These are phyloP conservation scores for Colaptes auratus DNA, from an alignment of 2,113 vertebrate genomes.

Conservation along the genomic window DNA sequence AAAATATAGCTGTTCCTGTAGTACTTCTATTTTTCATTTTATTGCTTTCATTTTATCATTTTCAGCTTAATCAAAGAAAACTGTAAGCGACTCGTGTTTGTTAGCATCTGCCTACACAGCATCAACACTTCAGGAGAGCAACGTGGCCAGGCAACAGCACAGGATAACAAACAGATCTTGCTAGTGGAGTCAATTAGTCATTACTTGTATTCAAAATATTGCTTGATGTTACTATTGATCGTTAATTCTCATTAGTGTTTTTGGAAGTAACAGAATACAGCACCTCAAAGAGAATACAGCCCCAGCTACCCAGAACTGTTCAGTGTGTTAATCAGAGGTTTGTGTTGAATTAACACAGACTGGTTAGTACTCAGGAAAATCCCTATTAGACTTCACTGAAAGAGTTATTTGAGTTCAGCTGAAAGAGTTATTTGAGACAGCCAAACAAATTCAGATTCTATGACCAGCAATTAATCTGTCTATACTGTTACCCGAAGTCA, in stretches of 20 bases:
- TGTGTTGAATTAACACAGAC: fast-evolving
- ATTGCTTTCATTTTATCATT: slow-evolving; percentile 6
- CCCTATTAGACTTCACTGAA: neutral
- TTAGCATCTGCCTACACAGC: slow-evolving; percentile 31
- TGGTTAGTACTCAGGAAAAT: neutral
- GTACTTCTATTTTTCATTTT: neutral
- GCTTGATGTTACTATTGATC: neutral
- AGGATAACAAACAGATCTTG: neutral
- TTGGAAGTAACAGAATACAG: neutral
- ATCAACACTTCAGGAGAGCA: neutral
- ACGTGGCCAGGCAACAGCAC: neutral
- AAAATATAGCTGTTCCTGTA: neutral
- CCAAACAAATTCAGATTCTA: neutral
- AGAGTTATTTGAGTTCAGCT: neutral
- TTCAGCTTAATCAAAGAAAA: slow-evolving; percentile 22
- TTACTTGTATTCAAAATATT: neutral
- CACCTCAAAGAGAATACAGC: neutral
- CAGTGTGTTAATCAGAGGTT: neutral
- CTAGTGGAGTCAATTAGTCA: neutral
- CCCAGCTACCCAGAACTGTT: neutral
- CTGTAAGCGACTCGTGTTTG: slow-evolving; percentile 4
- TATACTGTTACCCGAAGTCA: neutral
- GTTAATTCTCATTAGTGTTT: neutral
- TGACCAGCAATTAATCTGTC: neutral
- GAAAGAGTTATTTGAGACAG: neutral